Conservation (phyloP, 2,888 invertebrate species). For the Geotrupes spiniger region DNA sequence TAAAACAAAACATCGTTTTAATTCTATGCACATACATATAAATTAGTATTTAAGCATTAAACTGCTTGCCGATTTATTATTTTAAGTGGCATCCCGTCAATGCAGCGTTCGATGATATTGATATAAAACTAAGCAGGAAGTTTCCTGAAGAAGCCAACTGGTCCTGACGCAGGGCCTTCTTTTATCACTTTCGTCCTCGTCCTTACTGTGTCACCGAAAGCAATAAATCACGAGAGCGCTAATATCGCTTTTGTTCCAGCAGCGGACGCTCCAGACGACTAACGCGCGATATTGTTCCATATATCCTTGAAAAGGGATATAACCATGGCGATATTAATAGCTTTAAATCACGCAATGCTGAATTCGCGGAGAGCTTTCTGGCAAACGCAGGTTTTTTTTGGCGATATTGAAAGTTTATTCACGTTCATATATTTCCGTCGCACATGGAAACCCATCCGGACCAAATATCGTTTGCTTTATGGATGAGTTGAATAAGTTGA, state of each 20-base stretch:
- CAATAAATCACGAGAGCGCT: constrained; percentile 41
- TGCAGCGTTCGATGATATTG: constrained; percentile 16
- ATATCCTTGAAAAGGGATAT: constrained; percentile 22
- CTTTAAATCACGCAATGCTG: constrained; percentile 13
- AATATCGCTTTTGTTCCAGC: constrained; percentile 35
- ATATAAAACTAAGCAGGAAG: constrained; percentile 34
- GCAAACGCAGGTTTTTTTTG: background rate
- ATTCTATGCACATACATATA: no score
- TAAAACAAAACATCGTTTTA: no score
- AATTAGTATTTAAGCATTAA: no score
- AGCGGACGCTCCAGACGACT: constrained; percentile 24
- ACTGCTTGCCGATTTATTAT: no score
- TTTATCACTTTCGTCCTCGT: constrained; percentile 39
- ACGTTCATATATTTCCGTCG: no score
- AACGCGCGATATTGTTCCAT: constrained; percentile 24
- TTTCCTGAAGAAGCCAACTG: constrained; percentile 30
- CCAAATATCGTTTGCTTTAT: no score
- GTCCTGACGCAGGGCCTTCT: constrained; percentile 34
- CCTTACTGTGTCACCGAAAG: constrained; percentile 39
- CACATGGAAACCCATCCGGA: no score
- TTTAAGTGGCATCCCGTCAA: no score
- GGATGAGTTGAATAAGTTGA: no score
- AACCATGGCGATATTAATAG: constrained; percentile 19
- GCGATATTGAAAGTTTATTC: no score
- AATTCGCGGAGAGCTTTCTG: background rate